Percentiles rank a stretch among this genome's conserved stretches.
Evolutionary conservation across 2,888 invertebrate genomes (phyloP).

Genomic region (Pristionchus japonicus): DNA sequence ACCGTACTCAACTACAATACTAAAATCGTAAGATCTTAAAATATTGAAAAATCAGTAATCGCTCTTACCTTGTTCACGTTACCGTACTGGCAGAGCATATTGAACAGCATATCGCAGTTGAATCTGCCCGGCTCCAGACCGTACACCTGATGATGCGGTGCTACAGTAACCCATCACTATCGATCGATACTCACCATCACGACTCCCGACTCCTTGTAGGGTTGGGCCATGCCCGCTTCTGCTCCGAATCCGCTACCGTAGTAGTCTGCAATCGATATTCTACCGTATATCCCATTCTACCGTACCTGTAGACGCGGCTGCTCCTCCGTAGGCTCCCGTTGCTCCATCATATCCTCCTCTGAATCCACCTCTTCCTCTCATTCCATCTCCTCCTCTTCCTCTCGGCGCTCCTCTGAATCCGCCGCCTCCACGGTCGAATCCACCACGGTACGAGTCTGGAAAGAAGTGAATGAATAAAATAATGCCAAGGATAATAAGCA

Average conservation of each 20-base stretch:
- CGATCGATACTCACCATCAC: slow-evolving; percentile 12
- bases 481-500: no score
- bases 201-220: slow-evolving; percentile 34
- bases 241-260: slow-evolving; percentile 15
- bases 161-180: background rate
- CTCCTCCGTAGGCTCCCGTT: background rate
- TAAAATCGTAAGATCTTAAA: background rate
- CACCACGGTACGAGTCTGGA: slow-evolving; percentile 16
- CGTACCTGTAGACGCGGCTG: background rate
- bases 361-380: background rate
- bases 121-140: slow-evolving; percentile 92
- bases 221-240: background rate
- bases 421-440: slow-evolving; percentile 28
- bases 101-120: slow-evolving; percentile 96
- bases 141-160: slow-evolving; percentile 92
- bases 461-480: background rate
- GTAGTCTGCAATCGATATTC: slow-evolving; percentile 18
- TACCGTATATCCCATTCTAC: background rate
- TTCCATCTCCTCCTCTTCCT: slow-evolving; percentile 4
- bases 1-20: no score
- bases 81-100: slow-evolving; percentile 97
- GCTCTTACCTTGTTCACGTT: slow-evolving; percentile 91
- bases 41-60: background rate
- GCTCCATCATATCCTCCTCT: slow-evolving; percentile 3
- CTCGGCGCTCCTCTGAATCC: slow-evolving; percentile 9